Percentiles rank a stretch among this genome's conserved stretches.
Conservation (phyloP, 2,888 invertebrate genomes). For the Hermaeophaga mercurialis region DNA sequence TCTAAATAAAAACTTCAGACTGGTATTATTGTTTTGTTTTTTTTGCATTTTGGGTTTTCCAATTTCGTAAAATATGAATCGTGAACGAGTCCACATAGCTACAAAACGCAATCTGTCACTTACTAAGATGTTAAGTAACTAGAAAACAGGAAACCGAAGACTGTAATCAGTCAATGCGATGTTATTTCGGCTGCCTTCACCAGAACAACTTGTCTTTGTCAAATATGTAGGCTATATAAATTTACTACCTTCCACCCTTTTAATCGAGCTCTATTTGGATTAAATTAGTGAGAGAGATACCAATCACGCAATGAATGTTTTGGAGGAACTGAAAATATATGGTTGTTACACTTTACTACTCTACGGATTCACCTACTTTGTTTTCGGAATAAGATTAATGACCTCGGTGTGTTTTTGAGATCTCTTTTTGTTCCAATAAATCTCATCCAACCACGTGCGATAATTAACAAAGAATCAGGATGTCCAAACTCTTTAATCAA, state of each 20-base stretch:
- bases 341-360: constrained; percentile 15
- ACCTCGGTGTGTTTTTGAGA: not conserved
- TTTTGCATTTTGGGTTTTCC: too few relatives aligned
- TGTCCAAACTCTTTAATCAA: too few relatives aligned
- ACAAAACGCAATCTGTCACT: too few relatives aligned
- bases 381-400: constrained; percentile 3
- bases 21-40: too few relatives aligned
- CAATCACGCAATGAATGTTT: constrained; percentile 25
- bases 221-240: constrained; percentile 26
- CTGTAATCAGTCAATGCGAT: constrained; percentile 18
- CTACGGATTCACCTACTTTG: constrained; percentile 12
- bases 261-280: constrained; percentile 23
- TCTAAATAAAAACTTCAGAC: too few relatives aligned
- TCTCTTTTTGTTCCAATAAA: not conserved
- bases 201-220: constrained; percentile 26
- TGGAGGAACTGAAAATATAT: constrained; percentile 18
- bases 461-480: too few relatives aligned
- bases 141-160: too few relatives aligned
- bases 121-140: too few relatives aligned
- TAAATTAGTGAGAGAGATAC: constrained; percentile 28
- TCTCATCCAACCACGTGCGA: not conserved
- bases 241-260: constrained; percentile 23
- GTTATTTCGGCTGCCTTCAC: constrained; percentile 18
- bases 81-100: too few relatives aligned
- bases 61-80: too few relatives aligned